Evolutionary conservation across 2,113 vertebrate species (phyloP), one percentile per base, ranked within the genome.

Genomic region (Progne subis): DNA sequence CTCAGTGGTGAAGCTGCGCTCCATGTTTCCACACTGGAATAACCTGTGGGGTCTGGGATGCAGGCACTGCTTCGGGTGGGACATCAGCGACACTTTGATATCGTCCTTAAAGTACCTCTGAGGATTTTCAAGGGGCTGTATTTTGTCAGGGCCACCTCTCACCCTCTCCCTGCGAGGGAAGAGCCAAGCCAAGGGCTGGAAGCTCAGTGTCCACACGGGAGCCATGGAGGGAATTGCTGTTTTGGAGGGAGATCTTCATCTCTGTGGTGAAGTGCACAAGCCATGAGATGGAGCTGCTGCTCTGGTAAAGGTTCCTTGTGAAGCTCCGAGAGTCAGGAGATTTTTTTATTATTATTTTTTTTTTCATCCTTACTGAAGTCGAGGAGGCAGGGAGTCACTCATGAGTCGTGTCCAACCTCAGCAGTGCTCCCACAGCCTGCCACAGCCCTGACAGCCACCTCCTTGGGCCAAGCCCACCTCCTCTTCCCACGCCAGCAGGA

Each of bases 221-320:
- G 37, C 37, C 37, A 37, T 28, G 24, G 7, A 47, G 4, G 68
- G 34, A 89, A 61, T 12, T 8, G 32, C 32, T 31, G 12, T 31
- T 87, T 70, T 4, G 0, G 60, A 82, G 67, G 25, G 50, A 57
- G 50, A 68, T 74, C 72, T 57, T 47, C 46, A 49, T 55, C 86
- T 95, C 87, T 70, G 82, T 91, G 91, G 76, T 92, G 81, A 90
- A 88, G 85, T 34, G 85, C 82, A 75, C 53, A 74, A 91, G 37
- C 81, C 87, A 93, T 93, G 80, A 97, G 93, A 95, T 97, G 78
- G 93, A 96, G 94, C 91, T 97, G 94, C 95, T 85, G 70, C 79
- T 95, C 92, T 96, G 74, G 63, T 34, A 87, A 95, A 96, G 53
- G 53, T 60, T 77, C 46, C 46, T 90, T 60, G 53, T 9, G 61